Evolutionary conservation across 2,113 vertebrate species (phyloP), one percentile per base, ranked within the genome.

Genomic region (Leucoraja erinaceus): DNA sequence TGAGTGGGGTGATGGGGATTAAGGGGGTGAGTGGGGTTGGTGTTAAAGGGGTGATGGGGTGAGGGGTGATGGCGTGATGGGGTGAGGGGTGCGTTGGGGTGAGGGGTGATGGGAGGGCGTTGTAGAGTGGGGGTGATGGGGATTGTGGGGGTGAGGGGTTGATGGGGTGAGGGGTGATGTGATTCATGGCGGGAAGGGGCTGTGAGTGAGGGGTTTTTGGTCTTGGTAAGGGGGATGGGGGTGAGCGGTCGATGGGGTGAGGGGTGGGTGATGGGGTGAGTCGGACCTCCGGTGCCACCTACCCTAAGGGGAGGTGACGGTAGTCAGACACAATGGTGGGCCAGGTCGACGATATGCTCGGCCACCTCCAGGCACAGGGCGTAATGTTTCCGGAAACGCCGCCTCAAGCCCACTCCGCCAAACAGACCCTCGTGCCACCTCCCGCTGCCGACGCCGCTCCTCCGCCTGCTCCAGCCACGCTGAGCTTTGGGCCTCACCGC

Each of bases 261-360:
- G 6, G 0, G 74, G 74, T 47, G 0, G 38, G 38, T 47, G 38
- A 7, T 5, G 38, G 75, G 59, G 59, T 31, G 31, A 22, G 16
- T n/a, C n/a, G n/a, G 0, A n/a, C 10, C 33, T 6, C n/a, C n/a
- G 16, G n/a, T 18, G 38, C 31, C 0, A 97, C 97, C 93, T 96
- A 99, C 99, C 97, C 98, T 81, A 95, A 96, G 25, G 96, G 98
- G 94, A 98, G 93, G 12, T 96, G 94, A 63, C 96, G 96, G 94
- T 98, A 98, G 93, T 99, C 97, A 95, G 95, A 97, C 31, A 95
- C 93, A 95, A 97, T 98, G 77, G 97, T 97, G 6, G 96, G 96
- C 96, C 93, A 99, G 94, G 95, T 99, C 98, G 93, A 98, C 93
- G 0, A 99, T 97, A 92, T 99, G 97, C 81, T 95, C 93, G 93